A percentile compares a stretch with the other conserved stretches of the same genome.
These are phyloP conservation scores for Xylota sylvarum DNA, from an alignment of 2,888 invertebrate species.

Conservation along the genomic window DNA sequence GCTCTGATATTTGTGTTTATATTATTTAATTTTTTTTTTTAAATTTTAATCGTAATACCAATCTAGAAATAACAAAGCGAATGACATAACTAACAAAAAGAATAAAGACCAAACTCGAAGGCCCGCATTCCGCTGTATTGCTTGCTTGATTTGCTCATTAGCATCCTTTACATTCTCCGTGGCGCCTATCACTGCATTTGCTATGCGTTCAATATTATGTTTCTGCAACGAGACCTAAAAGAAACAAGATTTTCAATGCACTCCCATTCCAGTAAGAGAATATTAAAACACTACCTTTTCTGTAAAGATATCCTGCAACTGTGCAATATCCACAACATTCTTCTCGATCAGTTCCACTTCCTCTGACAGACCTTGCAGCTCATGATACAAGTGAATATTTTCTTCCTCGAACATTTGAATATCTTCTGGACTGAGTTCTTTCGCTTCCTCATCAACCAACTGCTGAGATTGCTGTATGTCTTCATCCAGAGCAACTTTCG, in stretches of 20 bases:
- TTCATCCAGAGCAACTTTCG: slow-evolving; percentile 83
- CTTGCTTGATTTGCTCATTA: slow-evolving; percentile 98
- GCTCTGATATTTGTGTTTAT: not conserved
- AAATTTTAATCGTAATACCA: slow-evolving; percentile 96
- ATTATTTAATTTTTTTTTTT: slow-evolving; percentile 22
- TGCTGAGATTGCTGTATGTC: slow-evolving; percentile 82
- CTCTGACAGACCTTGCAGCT: slow-evolving; percentile 94
- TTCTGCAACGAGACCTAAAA: slow-evolving; percentile 94
- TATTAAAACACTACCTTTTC: slow-evolving; percentile 89
- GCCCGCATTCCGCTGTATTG: slow-evolving; percentile 98
- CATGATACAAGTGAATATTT: slow-evolving; percentile 94
- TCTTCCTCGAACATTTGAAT: slow-evolving; percentile 97
- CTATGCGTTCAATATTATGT: slow-evolving; percentile 95
- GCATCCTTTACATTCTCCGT: slow-evolving; percentile 98
- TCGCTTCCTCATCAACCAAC: slow-evolving; percentile 80
- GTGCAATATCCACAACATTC: slow-evolving; percentile 97
- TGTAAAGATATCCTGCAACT: slow-evolving; percentile 97
- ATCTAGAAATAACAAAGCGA: slow-evolving; percentile 97
- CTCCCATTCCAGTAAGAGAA: not conserved
- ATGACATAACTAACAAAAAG: slow-evolving; percentile 97
- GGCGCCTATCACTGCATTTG: slow-evolving; percentile 94
- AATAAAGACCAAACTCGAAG: slow-evolving; percentile 97
- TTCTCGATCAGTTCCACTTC: slow-evolving; percentile 96
- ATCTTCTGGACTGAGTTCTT: slow-evolving; percentile 92
- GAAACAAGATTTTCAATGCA: not conserved